Base-by-base conservation (phyloP, 1,140 invertebrate genomes). In the Hetaerina americana region DNA sequence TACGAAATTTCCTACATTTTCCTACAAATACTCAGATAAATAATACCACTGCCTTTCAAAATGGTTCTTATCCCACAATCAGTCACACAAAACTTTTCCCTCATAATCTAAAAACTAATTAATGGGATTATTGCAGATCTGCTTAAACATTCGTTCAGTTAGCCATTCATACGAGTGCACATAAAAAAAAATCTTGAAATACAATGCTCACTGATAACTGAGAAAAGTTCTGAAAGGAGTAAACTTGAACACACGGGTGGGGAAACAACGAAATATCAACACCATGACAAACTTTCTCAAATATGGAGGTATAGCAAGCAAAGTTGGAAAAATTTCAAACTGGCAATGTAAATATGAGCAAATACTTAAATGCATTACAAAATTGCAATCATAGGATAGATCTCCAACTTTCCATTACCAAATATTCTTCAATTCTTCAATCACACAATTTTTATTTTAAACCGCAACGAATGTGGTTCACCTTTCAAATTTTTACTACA, bases 281-380 rank as follows among this genome's bases (percentile, higher is more conserved):
- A 57, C 40, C 40, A 57, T 57, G 40, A 57, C 68, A n/a, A n/a
- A n/a, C 68, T 25, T 69, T 28, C 68, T 26, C 68, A 69, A 69
- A 69, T 22, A 28, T 27, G 26, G 68, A 28, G 68, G 28, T 27
- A 69, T 26, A 28, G 68, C 68, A 69, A 69, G 68, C 68, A 69
- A 26, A 69, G 26, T 28, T 69, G 68, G 68, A 69, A 66, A 66
- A 69, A 69, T 27, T 28, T 27, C 68, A 27, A 25, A 22, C 28
- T 69, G 26, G 25, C 68, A 69, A 69, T 69, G 68, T 27, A 26
- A 69, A 69, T 69, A 57, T 57, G 68, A 69, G 68, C 68, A 69
- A 69, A 69, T 27, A 57, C 40, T 27, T 69, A 69, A 69, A 69
- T 69, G 68, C 68, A 69, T 69, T 69, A 27, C 22, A 69, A 69